Percentiles rank a stretch among this genome's conserved stretches.
phyloP scores from a whole-genome alignment of 2,113 vertebrate species.

The Melanocharis versteri region DNA sequence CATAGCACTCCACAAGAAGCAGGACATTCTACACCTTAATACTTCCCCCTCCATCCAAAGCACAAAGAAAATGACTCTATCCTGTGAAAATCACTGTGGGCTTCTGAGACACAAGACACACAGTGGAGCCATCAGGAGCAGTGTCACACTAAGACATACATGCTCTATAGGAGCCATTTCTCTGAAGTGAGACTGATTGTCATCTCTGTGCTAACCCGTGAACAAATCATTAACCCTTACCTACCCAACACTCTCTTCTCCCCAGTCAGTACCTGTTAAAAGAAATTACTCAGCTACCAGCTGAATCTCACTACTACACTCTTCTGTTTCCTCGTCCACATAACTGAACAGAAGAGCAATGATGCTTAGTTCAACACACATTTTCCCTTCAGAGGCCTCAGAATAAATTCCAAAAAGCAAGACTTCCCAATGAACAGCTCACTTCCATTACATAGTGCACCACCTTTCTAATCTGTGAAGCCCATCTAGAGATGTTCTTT shows the following conservation, averaged over 20 bases:
- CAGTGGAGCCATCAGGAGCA: not conserved
- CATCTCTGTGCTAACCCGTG: not conserved
- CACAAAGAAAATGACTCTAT: not conserved
- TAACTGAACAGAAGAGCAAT: not conserved
- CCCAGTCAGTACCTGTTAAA: not conserved
- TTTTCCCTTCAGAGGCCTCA: not conserved
- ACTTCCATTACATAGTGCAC: not conserved
- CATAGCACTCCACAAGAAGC: not conserved
- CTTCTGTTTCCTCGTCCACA: not conserved
- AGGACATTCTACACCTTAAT: not conserved
- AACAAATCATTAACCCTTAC: not conserved
- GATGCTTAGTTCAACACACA: not conserved
- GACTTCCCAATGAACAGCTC: not conserved
- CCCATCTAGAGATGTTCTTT: not conserved
- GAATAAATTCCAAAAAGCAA: not conserved
- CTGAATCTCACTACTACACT: not conserved
- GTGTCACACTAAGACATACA: not conserved
- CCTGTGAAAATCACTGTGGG: not conserved
- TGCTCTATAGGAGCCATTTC: not conserved
- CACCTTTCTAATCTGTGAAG: not conserved
- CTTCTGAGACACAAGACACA: not conserved
- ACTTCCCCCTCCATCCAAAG: not conserved
- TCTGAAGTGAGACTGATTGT: not conserved
- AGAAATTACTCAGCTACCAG: not conserved
- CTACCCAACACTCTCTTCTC: not conserved